phyloP scores from a whole-genome alignment of 2,113 vertebrate genomes.

The Gavia stellata region DNA sequence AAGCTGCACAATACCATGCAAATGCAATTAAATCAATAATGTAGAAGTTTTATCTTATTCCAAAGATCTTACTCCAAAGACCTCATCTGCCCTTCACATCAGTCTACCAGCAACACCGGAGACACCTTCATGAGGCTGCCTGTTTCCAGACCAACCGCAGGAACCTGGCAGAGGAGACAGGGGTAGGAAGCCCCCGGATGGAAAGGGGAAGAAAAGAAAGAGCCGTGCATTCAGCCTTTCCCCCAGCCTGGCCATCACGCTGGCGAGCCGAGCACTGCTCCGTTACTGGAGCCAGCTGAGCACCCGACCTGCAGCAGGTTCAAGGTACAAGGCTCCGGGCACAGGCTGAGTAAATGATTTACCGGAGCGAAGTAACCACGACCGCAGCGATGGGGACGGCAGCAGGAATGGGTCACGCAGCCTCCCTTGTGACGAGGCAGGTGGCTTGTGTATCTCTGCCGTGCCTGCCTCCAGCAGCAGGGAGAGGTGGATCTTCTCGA shows the following conservation, averaged over 20 bases:
- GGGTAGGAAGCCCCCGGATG: not conserved
- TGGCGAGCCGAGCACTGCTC: not conserved
- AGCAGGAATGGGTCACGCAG: accelerated
- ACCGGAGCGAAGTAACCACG: accelerated
- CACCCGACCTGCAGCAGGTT: not conserved
- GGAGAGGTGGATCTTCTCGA: not conserved
- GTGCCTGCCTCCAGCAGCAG: not conserved
- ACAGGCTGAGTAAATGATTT: not conserved
- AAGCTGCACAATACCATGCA: not conserved
- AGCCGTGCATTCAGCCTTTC: not conserved
- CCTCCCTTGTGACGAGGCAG: not conserved
- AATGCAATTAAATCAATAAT: not conserved
- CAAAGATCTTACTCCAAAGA: not conserved
- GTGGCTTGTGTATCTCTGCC: accelerated
- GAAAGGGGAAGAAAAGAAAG: not conserved
- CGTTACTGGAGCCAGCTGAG: accelerated
- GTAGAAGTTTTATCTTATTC: not conserved
- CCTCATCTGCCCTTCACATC: not conserved
- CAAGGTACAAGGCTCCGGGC: not conserved
- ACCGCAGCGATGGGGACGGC: accelerated
- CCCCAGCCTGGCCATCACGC: accelerated
- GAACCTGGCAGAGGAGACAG: not conserved
- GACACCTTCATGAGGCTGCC: accelerated
- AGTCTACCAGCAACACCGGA: not conserved
- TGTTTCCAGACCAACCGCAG: not conserved